Conservation (phyloP, 2,797 vertebrate species). For the Poeciliopsis turneri region DNA sequence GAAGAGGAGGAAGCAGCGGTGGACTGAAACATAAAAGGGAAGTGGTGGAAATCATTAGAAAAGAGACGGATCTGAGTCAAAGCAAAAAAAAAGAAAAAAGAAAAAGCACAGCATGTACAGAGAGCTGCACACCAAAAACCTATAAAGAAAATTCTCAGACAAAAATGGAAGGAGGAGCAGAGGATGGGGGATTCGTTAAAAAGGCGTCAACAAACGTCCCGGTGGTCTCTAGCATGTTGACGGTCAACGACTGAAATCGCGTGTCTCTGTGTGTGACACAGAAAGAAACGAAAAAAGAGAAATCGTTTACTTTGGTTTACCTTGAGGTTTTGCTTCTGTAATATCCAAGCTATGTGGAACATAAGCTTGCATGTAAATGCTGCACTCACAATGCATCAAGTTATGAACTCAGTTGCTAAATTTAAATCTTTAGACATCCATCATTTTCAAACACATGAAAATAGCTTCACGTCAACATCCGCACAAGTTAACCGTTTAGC, state of each 20-base stretch:
- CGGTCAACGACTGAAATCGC: constrained; percentile 7
- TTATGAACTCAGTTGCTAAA: constrained; percentile 10
- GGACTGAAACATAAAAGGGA: constrained; percentile 12
- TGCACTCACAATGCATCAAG: background rate
- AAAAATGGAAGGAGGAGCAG: constrained; percentile 50
- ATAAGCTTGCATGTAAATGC: background rate
- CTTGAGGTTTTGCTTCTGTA: constrained; percentile 2
- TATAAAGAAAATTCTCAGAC: constrained; percentile 30
- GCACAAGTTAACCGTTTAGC: background rate
- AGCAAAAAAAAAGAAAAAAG: background rate
- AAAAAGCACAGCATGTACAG: constrained; percentile 11
- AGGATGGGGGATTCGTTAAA: constrained; percentile 57
- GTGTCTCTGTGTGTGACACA: constrained; percentile 15
- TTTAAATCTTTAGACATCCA: background rate
- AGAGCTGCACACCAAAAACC: background rate
- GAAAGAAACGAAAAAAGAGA: background rate
- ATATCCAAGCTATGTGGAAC: constrained; percentile 8
- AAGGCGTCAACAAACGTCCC: constrained; percentile 66
- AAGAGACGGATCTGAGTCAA: constrained; percentile 5
- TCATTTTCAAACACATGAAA: background rate
- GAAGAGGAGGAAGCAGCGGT: constrained; percentile 40
- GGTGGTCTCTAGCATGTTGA: constrained; percentile 44
- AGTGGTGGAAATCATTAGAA: constrained; percentile 1
- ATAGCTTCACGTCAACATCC: background rate
- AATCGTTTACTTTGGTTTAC: background rate